These are phyloP conservation scores for Lutjanus argentimaculatus DNA, from an alignment of 2,797 vertebrate species.

Conservation along the genomic window DNA sequence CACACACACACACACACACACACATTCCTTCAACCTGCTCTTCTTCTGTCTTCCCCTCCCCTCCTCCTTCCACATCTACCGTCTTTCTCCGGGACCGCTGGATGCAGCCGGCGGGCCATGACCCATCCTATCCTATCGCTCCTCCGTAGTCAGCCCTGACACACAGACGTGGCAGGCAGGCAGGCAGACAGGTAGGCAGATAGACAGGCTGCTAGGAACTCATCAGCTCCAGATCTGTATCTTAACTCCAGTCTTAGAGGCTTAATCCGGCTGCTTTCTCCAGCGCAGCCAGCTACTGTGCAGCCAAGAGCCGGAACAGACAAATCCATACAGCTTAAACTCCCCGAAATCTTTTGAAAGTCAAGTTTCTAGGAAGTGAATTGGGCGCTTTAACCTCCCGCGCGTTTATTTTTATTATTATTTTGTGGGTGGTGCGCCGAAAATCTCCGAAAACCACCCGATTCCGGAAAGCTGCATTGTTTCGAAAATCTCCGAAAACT, in stretches of 20 bases:
- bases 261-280: constrained; percentile 66
- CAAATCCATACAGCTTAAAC: constrained; percentile 63
- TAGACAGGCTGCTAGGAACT: constrained; percentile 48
- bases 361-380: constrained; percentile 41
- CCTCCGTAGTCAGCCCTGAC: constrained; percentile 32
- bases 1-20: constrained; percentile 26
- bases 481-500: constrained; percentile 12
- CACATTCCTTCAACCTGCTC: constrained; percentile 54
- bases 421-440: not conserved
- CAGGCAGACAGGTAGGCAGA: constrained; percentile 41
- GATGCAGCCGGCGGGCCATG: constrained; percentile 53
- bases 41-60: not conserved
- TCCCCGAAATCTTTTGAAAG: constrained; percentile 39
- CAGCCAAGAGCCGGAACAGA: constrained; percentile 61
- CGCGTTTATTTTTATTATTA: not conserved
- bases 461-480: constrained; percentile 6
- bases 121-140: constrained; percentile 51
- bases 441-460: not conserved
- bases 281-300: constrained; percentile 51
- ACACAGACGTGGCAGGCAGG: constrained; percentile 30
- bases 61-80: constrained; percentile 11
- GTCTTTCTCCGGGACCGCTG: constrained; percentile 14
- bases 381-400: constrained; percentile 1
- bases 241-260: constrained; percentile 60
- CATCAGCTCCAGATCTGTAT: constrained; percentile 67